These are phyloP conservation scores for Elgaria multicarinata DNA, from an alignment of 2,113 vertebrate genomes.

Conservation along the genomic window DNA sequence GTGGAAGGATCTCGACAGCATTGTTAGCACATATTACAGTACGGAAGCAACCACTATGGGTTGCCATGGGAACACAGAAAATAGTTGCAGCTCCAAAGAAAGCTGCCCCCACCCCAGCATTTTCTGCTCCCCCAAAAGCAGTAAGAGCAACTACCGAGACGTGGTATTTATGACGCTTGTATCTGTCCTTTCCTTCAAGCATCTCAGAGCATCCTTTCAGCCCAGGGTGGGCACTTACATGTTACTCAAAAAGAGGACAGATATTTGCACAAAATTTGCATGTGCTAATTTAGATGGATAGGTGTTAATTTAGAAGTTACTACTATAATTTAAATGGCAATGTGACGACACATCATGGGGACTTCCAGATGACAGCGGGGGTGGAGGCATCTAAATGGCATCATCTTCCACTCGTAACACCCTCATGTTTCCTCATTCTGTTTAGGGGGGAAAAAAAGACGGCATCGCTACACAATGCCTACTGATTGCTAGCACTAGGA, in stretches of 20 bases:
- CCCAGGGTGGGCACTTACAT: background rate
- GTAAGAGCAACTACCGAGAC: background rate
- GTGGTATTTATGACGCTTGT: constrained; percentile 3
- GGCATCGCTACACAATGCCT: too few species aligned
- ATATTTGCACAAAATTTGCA: background rate
- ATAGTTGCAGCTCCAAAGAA: constrained; percentile 8
- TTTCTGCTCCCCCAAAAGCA: background rate
- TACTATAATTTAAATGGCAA: background rate
- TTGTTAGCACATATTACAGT: accelerated
- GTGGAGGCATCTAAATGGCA: too few species aligned
- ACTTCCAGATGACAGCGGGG: too few species aligned
- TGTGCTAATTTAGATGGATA: background rate
- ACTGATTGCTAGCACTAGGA: too few species aligned
- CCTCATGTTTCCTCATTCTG: background rate
- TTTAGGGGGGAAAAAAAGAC: too few species aligned
- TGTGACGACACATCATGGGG: background rate
- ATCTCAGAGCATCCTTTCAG: background rate
- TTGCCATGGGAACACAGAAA: constrained; percentile 52
- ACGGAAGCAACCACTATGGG: background rate
- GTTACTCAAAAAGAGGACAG: background rate
- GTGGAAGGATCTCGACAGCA: accelerated
- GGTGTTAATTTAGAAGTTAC: background rate
- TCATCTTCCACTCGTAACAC: too few species aligned
- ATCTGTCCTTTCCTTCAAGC: background rate
- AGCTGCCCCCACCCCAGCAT: background rate